Percentiles rank a stretch among this genome's conserved stretches.
Conservation (phyloP, 2,113 vertebrate species). For the Siniperca knerii region DNA sequence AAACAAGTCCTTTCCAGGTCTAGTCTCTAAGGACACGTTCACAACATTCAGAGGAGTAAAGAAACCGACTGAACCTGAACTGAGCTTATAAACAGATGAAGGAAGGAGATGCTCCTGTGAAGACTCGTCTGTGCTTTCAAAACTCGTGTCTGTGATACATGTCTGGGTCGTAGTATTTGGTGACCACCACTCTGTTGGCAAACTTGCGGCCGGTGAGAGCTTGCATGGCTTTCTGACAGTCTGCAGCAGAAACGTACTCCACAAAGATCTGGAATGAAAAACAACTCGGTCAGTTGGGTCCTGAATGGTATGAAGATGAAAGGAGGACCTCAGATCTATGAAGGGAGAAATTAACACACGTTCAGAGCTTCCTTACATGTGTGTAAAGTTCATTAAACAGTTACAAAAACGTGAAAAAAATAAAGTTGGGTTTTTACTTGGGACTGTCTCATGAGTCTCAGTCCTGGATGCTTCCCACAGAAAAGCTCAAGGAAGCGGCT, state of each 20-base stretch:
- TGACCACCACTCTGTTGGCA: slow-evolving; percentile 86
- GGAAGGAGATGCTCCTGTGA: neutral
- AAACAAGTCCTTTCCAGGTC: slow-evolving; percentile 41
- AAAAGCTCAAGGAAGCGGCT: neutral
- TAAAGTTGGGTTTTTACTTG: too few species aligned
- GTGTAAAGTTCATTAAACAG: neutral
- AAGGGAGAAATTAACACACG: too few species aligned
- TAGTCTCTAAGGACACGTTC: slow-evolving; percentile 42
- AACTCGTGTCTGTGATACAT: slow-evolving; percentile 86
- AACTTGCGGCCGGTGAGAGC: slow-evolving; percentile 86
- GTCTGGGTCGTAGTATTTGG: slow-evolving; percentile 86
- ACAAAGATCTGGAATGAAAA: slow-evolving; percentile 82
- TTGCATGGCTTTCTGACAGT: slow-evolving; percentile 87
- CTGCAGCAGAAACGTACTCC: slow-evolving; percentile 83
- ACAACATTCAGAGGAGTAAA: slow-evolving; percentile 52
- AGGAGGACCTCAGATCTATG: neutral
- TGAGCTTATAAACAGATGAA: neutral
- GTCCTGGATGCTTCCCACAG: neutral
- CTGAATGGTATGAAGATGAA: neutral
- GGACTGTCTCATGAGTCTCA: neutral
- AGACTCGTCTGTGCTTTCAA: slow-evolving; percentile 57
- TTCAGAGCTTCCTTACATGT: neutral
- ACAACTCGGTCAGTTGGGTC: neutral
- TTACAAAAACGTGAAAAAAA: neutral
- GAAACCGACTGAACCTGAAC: neutral